Evolutionary conservation across 1,140 invertebrate species (phyloP), one percentile per base, ranked within the genome.

Genomic region (Neotoxoptera formosana): DNA sequence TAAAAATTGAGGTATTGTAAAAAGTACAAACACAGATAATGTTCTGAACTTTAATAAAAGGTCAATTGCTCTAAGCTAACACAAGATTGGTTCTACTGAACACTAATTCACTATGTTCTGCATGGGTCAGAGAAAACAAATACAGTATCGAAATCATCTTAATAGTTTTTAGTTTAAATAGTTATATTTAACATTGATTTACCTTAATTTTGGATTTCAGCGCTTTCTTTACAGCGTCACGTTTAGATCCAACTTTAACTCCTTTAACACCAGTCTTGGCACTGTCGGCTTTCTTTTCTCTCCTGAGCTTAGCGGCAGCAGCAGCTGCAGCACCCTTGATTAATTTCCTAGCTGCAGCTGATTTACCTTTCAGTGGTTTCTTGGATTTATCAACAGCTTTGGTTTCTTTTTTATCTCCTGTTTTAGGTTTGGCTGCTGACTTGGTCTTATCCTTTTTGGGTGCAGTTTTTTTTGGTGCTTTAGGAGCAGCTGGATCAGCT

Each of bases 141-240:
- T 67, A 14, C 3, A 14, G 30, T 3, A 67, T 14, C 3, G 2
- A 51, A 51, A 51, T 51, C 4, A 4, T 41, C 41, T 41, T 41
- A 41, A 1, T 30, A 60, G 2, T 60, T 60, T 60, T 4, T 14
- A 11, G 11, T 67, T n/a, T n/a, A 11, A 60, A 30, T 67, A 67
- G 14, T 67, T n/a, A 67, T 76, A 14, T n/a, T 7, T 17, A n/a
- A 67, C 21, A 53, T 48, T 45, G 51, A 88, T n/a, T 45, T 93
- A 98, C 98, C 97, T 98, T 98, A 94, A 97, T 97, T 95, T 98
- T 97, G 41, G 97, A 96, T 95, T 97, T 97, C 83, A 97, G 96
- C 91, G 97, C 97, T 94, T 96, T 96, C 84, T 95, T 95, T 34
- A 95, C 94, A 53, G 95, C 94, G 83, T 95, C 89, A 94, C 95